phyloP scores from a whole-genome alignment of 2,797 vertebrate genomes.

The Cirrhinus mrigala region DNA sequence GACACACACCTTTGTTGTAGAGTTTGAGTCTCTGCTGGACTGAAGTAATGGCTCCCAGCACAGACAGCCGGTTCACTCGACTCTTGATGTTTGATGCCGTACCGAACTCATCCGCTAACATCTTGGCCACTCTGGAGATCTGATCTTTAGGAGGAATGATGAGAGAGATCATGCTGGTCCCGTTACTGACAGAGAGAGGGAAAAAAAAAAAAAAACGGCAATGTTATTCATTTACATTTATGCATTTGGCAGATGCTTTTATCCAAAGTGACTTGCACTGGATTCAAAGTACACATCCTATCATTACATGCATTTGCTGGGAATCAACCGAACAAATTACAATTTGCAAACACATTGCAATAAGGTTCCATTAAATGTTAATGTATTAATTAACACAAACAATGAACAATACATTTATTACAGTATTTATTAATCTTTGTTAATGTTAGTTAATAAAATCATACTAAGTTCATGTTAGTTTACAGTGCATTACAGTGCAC shows the following conservation, averaged over 20 bases:
- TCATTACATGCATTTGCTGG: too few species aligned
- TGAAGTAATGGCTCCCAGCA: conserved; percentile 99
- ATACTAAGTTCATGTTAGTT: too few species aligned
- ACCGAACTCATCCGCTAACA: conserved; percentile 99
- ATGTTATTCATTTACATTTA: conserved; percentile 1
- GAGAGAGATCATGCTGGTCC: conserved; percentile 99
- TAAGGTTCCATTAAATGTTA: too few species aligned
- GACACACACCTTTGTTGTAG: conserved; percentile 92
- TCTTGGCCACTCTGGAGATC: conserved; percentile 99
- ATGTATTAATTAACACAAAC: too few species aligned
- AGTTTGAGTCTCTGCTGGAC: conserved; percentile 99
- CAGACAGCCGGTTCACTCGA: conserved; percentile 98
- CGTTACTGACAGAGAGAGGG: conserved; percentile 85
- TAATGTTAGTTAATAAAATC: too few species aligned
- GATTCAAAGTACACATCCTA: not conserved
- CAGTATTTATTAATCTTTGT: too few species aligned
- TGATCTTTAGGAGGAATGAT: conserved; percentile 99
- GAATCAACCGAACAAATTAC: too few species aligned
- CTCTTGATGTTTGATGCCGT: conserved; percentile 99
- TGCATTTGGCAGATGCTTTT: not conserved
- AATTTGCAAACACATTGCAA: too few species aligned
- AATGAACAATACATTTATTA: too few species aligned
- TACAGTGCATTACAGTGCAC: too few species aligned
- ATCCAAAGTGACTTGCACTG: not conserved
- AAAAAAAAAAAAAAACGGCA: not conserved